Conservation (phyloP, 2,797 vertebrate genomes). For the Cheirogaleus major region DNA sequence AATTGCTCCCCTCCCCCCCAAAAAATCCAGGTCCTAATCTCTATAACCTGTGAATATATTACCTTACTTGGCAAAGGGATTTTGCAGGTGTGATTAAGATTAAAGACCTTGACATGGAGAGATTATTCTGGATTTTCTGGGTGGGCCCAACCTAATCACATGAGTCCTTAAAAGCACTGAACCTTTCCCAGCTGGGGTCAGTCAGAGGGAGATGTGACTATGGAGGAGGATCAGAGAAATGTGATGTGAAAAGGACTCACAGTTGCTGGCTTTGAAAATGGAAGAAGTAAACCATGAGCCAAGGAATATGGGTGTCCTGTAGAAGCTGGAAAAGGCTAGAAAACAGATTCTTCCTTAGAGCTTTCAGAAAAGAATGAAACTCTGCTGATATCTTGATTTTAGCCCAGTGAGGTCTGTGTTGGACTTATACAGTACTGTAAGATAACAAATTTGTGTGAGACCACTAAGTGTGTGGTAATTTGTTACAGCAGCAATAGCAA, state of each 20-base stretch:
- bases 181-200: not conserved
- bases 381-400: not conserved
- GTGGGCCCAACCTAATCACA: not conserved
- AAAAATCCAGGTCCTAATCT: not conserved
- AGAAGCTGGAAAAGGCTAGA: not conserved
- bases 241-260: not conserved
- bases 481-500: not conserved
- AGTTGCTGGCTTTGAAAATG: not conserved
- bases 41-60: conserved; percentile 6
- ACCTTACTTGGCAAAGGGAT: not conserved
- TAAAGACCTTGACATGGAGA: conserved; percentile 32
- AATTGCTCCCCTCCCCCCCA: not conserved
- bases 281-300: not conserved
- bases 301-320: not conserved
- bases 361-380: not conserved
- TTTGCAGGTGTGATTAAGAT: conserved; percentile 24
- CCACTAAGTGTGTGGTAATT: not conserved
- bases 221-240: not conserved
- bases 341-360: not conserved
- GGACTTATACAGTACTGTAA: not conserved
- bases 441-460: not conserved
- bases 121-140: conserved; percentile 31
- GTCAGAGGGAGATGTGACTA: not conserved
- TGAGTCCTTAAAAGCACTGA: not conserved
- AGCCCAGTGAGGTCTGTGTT: not conserved